Percentiles rank a stretch among this genome's conserved stretches.
These are phyloP conservation scores for Manis pentadactyla DNA, from an alignment of 2,797 vertebrate genomes.

Conservation along the genomic window DNA sequence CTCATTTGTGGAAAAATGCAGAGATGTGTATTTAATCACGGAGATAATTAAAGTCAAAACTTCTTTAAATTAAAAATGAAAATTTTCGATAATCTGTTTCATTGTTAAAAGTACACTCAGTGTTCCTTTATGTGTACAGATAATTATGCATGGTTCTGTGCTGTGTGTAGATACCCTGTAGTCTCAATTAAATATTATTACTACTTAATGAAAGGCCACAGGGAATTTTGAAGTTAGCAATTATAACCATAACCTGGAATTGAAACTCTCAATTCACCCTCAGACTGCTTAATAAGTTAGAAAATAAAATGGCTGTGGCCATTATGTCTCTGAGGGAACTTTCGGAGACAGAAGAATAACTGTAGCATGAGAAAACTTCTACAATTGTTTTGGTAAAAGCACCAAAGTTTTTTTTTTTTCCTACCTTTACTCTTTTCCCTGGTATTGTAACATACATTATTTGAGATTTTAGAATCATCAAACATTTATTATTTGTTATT, in stretches of 20 bases:
- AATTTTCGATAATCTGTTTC: slow-evolving; percentile 69
- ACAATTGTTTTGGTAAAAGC: background rate
- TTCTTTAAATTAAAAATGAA: slow-evolving; percentile 74
- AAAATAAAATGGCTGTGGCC: slow-evolving; percentile 28
- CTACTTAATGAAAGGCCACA: slow-evolving; percentile 72
- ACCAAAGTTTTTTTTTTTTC: background rate
- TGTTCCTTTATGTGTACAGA: slow-evolving; percentile 47
- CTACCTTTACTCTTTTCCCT: background rate
- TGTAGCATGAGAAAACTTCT: background rate
- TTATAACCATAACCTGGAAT: slow-evolving; percentile 63
- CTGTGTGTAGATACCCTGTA: background rate
- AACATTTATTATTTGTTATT: background rate
- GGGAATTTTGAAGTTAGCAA: slow-evolving; percentile 63
- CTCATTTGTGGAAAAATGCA: slow-evolving; percentile 77
- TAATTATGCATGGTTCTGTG: slow-evolving; percentile 47
- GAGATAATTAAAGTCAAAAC: slow-evolving; percentile 78
- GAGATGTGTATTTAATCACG: slow-evolving; percentile 79
- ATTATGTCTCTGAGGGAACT: slow-evolving; percentile 5
- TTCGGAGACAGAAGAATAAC: background rate
- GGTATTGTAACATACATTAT: background rate
- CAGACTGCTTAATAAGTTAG: slow-evolving; percentile 64
- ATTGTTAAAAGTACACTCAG: slow-evolving; percentile 56
- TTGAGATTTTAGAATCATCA: background rate
- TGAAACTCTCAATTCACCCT: slow-evolving; percentile 56
- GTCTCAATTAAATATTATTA: slow-evolving; percentile 73